Conservation (phyloP, 2,797 vertebrate genomes). For the Gymnoscopelus microlampas region DNA sequence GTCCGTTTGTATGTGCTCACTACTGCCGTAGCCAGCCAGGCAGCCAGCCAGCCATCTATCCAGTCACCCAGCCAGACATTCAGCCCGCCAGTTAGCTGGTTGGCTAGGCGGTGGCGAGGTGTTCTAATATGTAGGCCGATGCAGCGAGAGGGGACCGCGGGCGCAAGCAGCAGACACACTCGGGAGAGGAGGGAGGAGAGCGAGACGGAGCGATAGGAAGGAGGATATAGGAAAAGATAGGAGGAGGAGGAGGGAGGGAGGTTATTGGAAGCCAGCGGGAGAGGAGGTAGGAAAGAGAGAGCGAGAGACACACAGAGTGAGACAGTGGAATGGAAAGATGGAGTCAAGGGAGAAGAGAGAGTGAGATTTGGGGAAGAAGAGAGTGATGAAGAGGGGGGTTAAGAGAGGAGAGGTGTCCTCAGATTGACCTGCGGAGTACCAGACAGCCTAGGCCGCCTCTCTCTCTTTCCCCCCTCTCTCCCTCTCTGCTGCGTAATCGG, state of each 20-base stretch:
- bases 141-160: slow-evolving; percentile 45
- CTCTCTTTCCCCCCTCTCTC: slow-evolving; percentile 33
- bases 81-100: neutral
- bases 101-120: slow-evolving; percentile 13
- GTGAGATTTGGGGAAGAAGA: neutral
- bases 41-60: slow-evolving; percentile 28
- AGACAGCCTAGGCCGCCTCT: slow-evolving; percentile 51
- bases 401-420: slow-evolving; percentile 67
- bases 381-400: slow-evolving; percentile 12
- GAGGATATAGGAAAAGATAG: slow-evolving; percentile 18
- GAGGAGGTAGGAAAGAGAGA: slow-evolving; percentile 1
- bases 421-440: slow-evolving; percentile 71
- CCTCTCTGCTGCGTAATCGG: slow-evolving; percentile 61
- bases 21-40: neutral
- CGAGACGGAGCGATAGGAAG: neutral
- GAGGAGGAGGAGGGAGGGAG: neutral
- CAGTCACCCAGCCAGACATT: slow-evolving; percentile 20
- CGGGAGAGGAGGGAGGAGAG: neutral
- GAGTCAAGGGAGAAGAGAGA: neutral
- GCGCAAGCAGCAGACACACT: slow-evolving; percentile 25
- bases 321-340: neutral
- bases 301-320: neutral
- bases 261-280: too few relatives aligned
- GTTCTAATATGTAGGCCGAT: slow-evolving; percentile 59
- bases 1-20: too few relatives aligned